Percentiles rank a stretch among this genome's conserved stretches.
phyloP scores from a whole-genome alignment of 1,140 invertebrate genomes.

The Bombus haemorrhoidalis region DNA sequence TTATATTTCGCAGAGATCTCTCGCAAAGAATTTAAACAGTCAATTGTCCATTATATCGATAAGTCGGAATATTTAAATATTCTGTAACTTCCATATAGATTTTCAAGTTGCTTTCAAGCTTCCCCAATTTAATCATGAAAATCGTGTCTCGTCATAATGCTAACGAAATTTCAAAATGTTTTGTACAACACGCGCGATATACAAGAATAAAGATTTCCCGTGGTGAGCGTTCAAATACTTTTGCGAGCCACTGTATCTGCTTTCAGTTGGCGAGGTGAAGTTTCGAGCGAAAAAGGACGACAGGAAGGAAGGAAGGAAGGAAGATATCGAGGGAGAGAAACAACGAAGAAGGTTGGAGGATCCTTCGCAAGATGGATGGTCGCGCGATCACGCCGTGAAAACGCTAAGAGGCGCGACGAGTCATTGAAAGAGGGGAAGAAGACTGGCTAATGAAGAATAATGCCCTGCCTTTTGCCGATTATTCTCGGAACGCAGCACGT shows the following conservation, averaged over 20 bases:
- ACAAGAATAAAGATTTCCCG: not conserved
- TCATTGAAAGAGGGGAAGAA: slow-evolving; percentile 77
- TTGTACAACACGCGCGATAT: not conserved
- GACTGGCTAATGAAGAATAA: slow-evolving; percentile 79
- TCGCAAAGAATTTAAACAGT: no score
- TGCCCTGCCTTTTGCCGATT: slow-evolving; percentile 59
- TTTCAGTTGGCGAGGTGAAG: slow-evolving; percentile 32
- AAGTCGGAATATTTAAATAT: no score
- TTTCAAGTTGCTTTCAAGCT: no score
- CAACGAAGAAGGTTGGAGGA: slow-evolving; percentile 29
- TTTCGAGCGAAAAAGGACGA: slow-evolving; percentile 41
- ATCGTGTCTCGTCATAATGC: not conserved
- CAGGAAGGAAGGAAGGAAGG: slow-evolving; percentile 14
- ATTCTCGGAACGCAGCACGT: slow-evolving; percentile 31
- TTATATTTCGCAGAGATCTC: no score
- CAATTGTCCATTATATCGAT: no score
- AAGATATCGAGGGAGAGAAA: slow-evolving; percentile 43
- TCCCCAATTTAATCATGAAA: no score
- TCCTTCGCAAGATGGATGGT: slow-evolving; percentile 75
- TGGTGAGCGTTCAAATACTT: not conserved
- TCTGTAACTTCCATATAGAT: no score
- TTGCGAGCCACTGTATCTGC: not conserved
- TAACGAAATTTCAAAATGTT: not conserved
- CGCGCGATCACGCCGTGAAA: slow-evolving; percentile 67
- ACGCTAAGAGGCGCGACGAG: slow-evolving; percentile 78